A percentile compares a stretch with the other conserved stretches of the same genome.
Evolutionary conservation across 2,888 invertebrate species (phyloP).

Genomic region (Formica aserva): DNA sequence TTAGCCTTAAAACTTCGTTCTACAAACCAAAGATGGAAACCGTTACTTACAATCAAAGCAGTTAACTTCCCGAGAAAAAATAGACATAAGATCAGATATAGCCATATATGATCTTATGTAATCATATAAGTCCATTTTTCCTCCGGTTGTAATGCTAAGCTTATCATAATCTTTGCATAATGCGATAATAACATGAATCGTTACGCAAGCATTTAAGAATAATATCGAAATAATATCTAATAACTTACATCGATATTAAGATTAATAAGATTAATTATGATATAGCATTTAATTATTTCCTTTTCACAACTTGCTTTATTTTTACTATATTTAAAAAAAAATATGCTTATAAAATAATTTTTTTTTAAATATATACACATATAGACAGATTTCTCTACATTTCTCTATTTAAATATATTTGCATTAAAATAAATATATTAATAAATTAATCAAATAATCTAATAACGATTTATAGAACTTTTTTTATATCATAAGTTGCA

Average conservation of each 20-base stretch:
- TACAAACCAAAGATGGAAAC: neutral
- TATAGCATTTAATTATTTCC: neutral
- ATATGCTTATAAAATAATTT: neutral
- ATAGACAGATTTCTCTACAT: neutral
- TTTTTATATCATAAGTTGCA: neutral
- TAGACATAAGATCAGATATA: too few species aligned
- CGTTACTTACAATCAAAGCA: neutral
- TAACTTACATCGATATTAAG: neutral
- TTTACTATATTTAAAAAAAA: neutral
- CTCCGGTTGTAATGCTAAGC: neutral
- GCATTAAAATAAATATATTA: neutral
- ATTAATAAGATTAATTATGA: neutral
- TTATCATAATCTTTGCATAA: slow-evolving; percentile 17
- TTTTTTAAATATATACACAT: neutral
- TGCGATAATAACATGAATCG: neutral
- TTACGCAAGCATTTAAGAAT: slow-evolving; percentile 12
- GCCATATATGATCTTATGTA: too few species aligned
- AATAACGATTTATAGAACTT: neutral
- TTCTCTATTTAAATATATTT: neutral
- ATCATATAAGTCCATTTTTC: too few species aligned
- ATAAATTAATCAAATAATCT: neutral
- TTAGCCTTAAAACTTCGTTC: neutral
- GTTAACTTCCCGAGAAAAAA: neutral
- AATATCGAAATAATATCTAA: neutral
- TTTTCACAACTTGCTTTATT: neutral